phyloP scores from a whole-genome alignment of 2,888 invertebrate genomes.

The Chrysina gloriosa region DNA sequence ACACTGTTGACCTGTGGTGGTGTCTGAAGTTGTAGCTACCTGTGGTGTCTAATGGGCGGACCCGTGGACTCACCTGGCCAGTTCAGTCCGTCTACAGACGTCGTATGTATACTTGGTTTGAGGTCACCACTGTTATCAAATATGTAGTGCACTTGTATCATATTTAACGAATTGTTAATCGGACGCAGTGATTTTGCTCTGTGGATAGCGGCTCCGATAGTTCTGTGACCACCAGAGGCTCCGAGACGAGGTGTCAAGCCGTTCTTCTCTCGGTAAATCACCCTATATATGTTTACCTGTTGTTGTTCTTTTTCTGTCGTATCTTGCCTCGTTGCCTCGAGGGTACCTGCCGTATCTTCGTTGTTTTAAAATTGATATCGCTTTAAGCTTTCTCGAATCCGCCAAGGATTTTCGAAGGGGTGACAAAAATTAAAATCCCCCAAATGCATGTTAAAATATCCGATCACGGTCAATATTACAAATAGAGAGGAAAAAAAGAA shows the following conservation, averaged over 20 bases:
- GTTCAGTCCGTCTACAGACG: constrained; percentile 62
- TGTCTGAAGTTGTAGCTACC: constrained; percentile 61
- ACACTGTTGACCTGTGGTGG: constrained; percentile 52
- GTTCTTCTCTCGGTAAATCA: constrained; percentile 11
- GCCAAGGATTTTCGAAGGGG: too few species aligned
- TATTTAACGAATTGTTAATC: constrained; percentile 9
- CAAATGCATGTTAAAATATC: constrained; percentile 6
- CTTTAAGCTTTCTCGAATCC: too few species aligned
- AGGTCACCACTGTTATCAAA: constrained; percentile 54
- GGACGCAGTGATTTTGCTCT: constrained; percentile 1
- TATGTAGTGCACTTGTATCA: constrained; percentile 46
- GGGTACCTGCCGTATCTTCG: too few species aligned
- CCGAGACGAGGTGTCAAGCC: constrained; percentile 1
- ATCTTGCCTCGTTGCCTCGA: constrained; percentile 1
- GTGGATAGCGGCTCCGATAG: constrained; percentile 2
- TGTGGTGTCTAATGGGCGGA: constrained; percentile 62
- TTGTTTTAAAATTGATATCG: too few species aligned
- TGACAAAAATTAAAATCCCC: constrained; percentile 12
- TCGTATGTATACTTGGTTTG: constrained; percentile 56
- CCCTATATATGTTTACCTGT: not conserved
- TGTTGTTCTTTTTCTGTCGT: not conserved
- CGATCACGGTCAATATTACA: too few species aligned
- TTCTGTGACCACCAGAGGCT: not conserved
- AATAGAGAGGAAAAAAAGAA: constrained; percentile 21
- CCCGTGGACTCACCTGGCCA: constrained; percentile 60